These are phyloP conservation scores for Ictalurus furcatus DNA, from an alignment of 2,113 vertebrate species.

Conservation along the genomic window DNA sequence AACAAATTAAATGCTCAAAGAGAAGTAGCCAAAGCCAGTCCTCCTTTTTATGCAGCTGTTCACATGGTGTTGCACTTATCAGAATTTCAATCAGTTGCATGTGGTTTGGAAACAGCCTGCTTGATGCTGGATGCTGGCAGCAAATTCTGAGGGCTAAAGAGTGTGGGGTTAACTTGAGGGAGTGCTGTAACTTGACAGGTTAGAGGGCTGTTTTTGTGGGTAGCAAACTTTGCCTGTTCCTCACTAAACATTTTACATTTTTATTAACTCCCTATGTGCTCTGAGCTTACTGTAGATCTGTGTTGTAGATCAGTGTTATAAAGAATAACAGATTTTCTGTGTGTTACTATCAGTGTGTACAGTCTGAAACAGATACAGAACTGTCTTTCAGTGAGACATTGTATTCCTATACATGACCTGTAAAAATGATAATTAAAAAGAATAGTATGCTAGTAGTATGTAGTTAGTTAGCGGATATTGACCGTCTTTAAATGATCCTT, in stretches of 20 bases:
- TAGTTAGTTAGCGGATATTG: not conserved
- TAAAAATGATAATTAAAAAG: conserved; percentile 37
- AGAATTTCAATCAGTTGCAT: conserved; percentile 62
- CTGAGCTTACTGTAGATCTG: conserved; percentile 24
- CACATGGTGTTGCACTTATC: conserved; percentile 67
- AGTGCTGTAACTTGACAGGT: conserved; percentile 66
- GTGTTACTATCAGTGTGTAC: conserved; percentile 19
- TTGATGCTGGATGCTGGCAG: conserved; percentile 59
- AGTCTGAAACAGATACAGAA: conserved; percentile 40
- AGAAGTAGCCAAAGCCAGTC: conserved; percentile 59
- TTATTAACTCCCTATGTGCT: conserved; percentile 43
- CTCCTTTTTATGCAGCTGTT: conserved; percentile 37
- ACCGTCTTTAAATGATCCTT: conserved; percentile 17
- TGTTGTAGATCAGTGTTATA: not conserved
- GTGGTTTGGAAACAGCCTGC: conserved; percentile 69
- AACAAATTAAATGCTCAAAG: conserved; percentile 62
- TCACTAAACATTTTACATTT: conserved; percentile 54
- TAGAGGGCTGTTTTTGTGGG: conserved; percentile 36
- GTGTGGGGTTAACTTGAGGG: conserved; percentile 36
- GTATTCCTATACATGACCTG: conserved; percentile 33
- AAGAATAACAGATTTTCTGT: conserved; percentile 15
- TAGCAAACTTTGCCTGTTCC: not conserved
- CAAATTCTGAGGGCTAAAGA: conserved; percentile 46
- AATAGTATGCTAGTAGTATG: conserved; percentile 21
- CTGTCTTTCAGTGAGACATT: conserved; percentile 35